Conservation (phyloP, 2,888 invertebrate genomes). For the Eupithecia insigniata region DNA sequence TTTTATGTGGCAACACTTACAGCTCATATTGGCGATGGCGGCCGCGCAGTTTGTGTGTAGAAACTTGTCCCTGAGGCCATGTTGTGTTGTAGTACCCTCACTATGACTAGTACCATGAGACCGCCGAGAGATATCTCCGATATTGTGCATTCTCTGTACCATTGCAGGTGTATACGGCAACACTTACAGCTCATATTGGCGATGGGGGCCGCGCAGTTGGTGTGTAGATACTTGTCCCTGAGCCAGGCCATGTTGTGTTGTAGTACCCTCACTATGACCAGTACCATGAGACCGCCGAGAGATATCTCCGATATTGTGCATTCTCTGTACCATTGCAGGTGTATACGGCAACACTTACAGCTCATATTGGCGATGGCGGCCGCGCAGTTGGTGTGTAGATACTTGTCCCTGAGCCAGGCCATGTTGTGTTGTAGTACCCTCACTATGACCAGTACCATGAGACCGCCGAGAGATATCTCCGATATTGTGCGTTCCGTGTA, state of each 20-base stretch:
- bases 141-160: slow-evolving; percentile 97
- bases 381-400: slow-evolving; percentile 98
- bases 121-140: slow-evolving; percentile 97
- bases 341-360: slow-evolving; percentile 76
- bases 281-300: slow-evolving; percentile 96
- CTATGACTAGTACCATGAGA: too few relatives aligned
- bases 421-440: slow-evolving; percentile 99
- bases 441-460: slow-evolving; percentile 96
- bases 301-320: slow-evolving; percentile 95
- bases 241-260: too few relatives aligned
- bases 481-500: slow-evolving; percentile 96
- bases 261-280: too few relatives aligned
- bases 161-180: slow-evolving; percentile 91
- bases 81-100: too few relatives aligned
- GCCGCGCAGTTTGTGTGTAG: too few relatives aligned
- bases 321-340: slow-evolving; percentile 97
- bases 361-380: slow-evolving; percentile 99
- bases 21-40: too few relatives aligned
- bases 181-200: too few relatives aligned
- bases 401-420: slow-evolving; percentile 97
- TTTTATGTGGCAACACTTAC: too few relatives aligned
- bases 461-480: slow-evolving; percentile 96
- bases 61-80: too few relatives aligned
- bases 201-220: too few relatives aligned
- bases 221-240: too few relatives aligned